Evolutionary conservation across 1,140 invertebrate species (phyloP).

Genomic region (Eumaeus atala): DNA sequence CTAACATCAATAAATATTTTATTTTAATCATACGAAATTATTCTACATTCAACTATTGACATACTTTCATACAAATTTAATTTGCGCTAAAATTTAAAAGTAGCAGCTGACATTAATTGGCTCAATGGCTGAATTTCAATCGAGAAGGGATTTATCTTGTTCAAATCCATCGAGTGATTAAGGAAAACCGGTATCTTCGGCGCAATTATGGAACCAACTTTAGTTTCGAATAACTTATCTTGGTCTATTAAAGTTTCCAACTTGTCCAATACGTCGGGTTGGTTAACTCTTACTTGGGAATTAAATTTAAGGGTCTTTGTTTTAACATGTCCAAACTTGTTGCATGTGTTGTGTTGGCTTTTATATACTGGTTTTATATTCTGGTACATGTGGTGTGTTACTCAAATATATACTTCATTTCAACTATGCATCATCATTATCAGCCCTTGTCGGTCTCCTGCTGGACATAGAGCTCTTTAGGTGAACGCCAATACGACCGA

Average conservation of each 20-base stretch:
- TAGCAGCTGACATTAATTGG: conserved; percentile 34
- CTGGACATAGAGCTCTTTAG: too few species aligned
- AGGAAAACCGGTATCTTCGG: conserved; percentile 33
- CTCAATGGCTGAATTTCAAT: conserved; percentile 33
- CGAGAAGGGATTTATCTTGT: conserved; percentile 36
- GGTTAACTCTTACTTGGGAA: conserved; percentile 20
- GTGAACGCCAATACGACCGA: too few species aligned
- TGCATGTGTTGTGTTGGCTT: not conserved
- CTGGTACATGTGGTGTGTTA: too few species aligned
- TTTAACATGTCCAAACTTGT: conserved; percentile 9
- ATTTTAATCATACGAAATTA: too few species aligned
- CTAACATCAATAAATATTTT: too few species aligned
- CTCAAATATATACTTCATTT: too few species aligned
- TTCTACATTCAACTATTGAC: too few species aligned
- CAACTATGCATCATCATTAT: too few species aligned
- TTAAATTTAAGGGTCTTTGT: conserved; percentile 15
- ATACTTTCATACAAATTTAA: not conserved
- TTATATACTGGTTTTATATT: too few species aligned
- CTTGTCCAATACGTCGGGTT: conserved; percentile 17
- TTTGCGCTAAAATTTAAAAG: conserved; percentile 12
- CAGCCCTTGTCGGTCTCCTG: too few species aligned
- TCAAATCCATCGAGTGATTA: conserved; percentile 43
- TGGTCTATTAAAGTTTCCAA: conserved; percentile 28
- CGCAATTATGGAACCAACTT: conserved; percentile 37
- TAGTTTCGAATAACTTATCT: conserved; percentile 40